Conservation (phyloP, 2,888 invertebrate genomes). For the Idaea biselata region DNA sequence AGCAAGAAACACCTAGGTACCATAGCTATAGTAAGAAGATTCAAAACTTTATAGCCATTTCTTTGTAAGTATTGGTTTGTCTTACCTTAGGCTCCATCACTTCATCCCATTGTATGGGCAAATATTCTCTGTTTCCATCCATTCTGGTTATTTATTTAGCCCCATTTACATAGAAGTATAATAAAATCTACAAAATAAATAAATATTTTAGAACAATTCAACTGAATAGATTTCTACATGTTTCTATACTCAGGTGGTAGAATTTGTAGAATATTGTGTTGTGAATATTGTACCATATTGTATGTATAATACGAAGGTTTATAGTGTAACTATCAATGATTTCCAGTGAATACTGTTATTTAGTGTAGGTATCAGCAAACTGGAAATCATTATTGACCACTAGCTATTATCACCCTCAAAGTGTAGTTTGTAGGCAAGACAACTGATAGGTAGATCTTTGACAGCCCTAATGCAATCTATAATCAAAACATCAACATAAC, state of each 20-base stretch:
- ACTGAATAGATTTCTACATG: too few species aligned
- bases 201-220: slow-evolving; percentile 18
- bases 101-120: slow-evolving; percentile 64
- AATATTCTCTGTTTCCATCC: slow-evolving; percentile 63
- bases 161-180: slow-evolving; percentile 30
- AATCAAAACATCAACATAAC: slow-evolving; percentile 81
- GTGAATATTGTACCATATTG: too few species aligned
- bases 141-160: slow-evolving; percentile 41
- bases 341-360: too few species aligned
- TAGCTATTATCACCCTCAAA: too few species aligned
- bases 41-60: too few species aligned
- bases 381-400: too few species aligned
- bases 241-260: too few species aligned
- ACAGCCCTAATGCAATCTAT: slow-evolving; percentile 37
- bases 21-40: slow-evolving; percentile 23
- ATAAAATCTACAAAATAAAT: slow-evolving; percentile 22
- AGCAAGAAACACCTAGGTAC: not conserved
- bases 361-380: too few species aligned
- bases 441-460: slow-evolving; percentile 7
- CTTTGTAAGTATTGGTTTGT: not conserved
- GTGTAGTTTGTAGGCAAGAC: too few species aligned
- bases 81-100: slow-evolving; percentile 58
- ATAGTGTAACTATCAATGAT: too few species aligned
- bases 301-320: too few species aligned
- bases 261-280: too few species aligned